Percentiles rank a stretch among this genome's conserved stretches.
Evolutionary conservation across 2,113 vertebrate species (phyloP).

Genomic region (Anguilla japonica): DNA sequence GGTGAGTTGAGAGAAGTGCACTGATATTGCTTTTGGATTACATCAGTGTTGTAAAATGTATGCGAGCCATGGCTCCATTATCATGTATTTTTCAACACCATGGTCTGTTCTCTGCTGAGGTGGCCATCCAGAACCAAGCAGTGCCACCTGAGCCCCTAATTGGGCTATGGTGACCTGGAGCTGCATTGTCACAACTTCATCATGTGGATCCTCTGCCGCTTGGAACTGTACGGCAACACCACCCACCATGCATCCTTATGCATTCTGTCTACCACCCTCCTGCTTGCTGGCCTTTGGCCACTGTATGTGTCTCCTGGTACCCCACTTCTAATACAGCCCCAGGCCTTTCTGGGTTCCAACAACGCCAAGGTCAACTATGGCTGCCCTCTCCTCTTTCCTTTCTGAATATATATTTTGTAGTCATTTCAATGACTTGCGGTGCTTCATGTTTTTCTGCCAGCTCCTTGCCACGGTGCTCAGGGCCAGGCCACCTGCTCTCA

Average conservation of each 20-base stretch:
- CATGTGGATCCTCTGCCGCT: not conserved
- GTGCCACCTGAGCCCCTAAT: not conserved
- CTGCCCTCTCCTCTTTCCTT: no score
- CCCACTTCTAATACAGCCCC: not conserved
- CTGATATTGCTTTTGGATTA: no score
- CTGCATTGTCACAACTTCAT: not conserved
- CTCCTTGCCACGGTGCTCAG: no score
- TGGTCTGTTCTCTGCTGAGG: not conserved
- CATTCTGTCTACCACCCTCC: not conserved
- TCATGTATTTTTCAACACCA: not conserved
- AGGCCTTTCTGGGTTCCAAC: not conserved
- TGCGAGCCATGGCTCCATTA: no score
- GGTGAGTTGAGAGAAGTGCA: no score
- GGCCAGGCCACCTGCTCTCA: no score
- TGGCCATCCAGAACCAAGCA: not conserved
- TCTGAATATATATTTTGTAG: no score
- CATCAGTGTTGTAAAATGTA: no score
- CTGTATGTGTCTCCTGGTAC: not conserved
- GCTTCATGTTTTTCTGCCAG: no score
- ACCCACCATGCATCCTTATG: not conserved
- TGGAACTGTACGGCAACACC: not conserved
- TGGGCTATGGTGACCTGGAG: not conserved
- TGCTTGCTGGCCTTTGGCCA: not conserved
- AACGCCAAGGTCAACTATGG: no score
- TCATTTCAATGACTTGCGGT: no score